These are phyloP conservation scores for Paramacrobiotus metropolitanus DNA, from an alignment of 1,140 invertebrate genomes.

Conservation along the genomic window DNA sequence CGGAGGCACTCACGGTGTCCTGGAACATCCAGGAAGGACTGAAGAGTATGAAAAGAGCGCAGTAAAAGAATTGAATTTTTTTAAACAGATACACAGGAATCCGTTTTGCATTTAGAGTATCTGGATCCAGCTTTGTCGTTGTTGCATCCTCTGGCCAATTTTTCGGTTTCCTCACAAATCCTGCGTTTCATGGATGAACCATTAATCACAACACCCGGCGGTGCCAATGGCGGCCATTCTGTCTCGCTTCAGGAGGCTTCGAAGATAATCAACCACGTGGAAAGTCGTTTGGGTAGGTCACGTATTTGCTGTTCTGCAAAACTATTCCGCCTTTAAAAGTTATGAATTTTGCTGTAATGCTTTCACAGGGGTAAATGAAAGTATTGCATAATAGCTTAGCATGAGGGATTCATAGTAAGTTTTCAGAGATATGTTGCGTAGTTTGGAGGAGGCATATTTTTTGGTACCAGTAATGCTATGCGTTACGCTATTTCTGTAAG, in stretches of 20 bases:
- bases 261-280: constrained; percentile 40
- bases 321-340: too few relatives aligned
- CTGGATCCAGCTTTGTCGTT: constrained; percentile 42
- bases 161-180: constrained; percentile 54
- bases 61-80: not conserved
- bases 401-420: too few relatives aligned
- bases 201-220: constrained; percentile 33
- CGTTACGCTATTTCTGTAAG: too few relatives aligned
- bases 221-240: constrained; percentile 15
- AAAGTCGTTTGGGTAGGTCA: constrained; percentile 45
- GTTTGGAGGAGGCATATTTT: too few relatives aligned
- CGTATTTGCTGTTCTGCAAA: constrained; percentile 1
- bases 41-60: constrained; percentile 25
- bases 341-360: too few relatives aligned
- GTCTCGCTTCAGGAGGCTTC: constrained; percentile 21
- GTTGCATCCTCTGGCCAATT: constrained; percentile 38
- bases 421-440: too few relatives aligned
- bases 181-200: constrained; percentile 54
- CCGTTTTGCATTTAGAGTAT: too few relatives aligned
- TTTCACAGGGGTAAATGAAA: too few relatives aligned
- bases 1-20: constrained; percentile 36
- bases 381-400: too few relatives aligned
- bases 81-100: too few relatives aligned
- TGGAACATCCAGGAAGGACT: constrained; percentile 38
- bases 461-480: too few relatives aligned